These are phyloP conservation scores for Campodea augens DNA, from an alignment of 1,140 invertebrate species.

Conservation along the genomic window DNA sequence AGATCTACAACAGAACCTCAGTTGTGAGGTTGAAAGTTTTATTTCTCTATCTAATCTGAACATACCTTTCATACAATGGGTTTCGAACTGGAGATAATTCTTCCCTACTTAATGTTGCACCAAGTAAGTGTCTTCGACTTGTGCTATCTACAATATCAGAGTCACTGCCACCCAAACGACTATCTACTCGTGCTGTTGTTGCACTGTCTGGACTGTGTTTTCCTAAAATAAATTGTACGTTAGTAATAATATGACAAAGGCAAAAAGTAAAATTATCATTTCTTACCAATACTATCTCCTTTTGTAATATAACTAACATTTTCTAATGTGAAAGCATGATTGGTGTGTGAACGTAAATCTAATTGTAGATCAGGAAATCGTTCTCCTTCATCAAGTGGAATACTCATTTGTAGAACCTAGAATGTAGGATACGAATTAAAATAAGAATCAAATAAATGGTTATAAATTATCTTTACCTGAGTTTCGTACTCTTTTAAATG, in stretches of 20 bases:
- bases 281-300: constrained; percentile 12
- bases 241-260: too few species aligned
- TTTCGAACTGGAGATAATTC: constrained; percentile 29
- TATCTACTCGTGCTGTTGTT: not conserved
- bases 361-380: constrained; percentile 55
- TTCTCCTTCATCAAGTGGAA: constrained; percentile 55
- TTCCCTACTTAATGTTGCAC: constrained; percentile 20
- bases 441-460: constrained; percentile 4
- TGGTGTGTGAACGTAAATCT: constrained; percentile 59
- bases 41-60: constrained; percentile 10
- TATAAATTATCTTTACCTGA: constrained; percentile 32
- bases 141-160: not conserved
- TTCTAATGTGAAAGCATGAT: constrained; percentile 66
- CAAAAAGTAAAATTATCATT: too few species aligned
- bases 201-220: not conserved
- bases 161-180: not conserved
- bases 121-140: not conserved
- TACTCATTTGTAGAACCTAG: constrained; percentile 67
- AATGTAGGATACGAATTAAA: constrained; percentile 9
- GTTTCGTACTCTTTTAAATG: constrained; percentile 69
- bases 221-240: constrained; percentile 1
- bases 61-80: constrained; percentile 34
- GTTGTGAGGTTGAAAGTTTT: not conserved
- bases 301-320: constrained; percentile 70
- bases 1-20: constrained; percentile 30